Evolutionary conservation across 2,113 vertebrate genomes (phyloP), one percentile per base, ranked within the genome.

Genomic region (Bufo bufo): DNA sequence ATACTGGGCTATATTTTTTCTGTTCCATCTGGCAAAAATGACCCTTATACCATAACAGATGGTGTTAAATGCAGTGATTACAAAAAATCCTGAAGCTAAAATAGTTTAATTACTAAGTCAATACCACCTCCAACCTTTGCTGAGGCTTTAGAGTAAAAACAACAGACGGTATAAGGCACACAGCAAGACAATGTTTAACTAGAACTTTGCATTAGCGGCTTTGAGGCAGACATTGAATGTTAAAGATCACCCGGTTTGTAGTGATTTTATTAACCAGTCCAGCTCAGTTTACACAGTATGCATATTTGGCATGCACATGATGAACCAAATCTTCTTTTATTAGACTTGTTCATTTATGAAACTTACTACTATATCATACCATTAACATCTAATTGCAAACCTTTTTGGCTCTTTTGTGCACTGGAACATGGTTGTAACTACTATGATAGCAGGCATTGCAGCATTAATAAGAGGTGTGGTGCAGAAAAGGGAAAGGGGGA

Each of bases 21-120:
- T 84, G 75, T 89, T 47, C 16, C 74, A 90, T 88, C 85, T 78
- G 80, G 89, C 88, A 90, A 90, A 91, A 90, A 90, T 94, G 88
- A 17, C 84, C 89, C 85, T 91, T 91, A 92, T 90, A 91, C 94
- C 91, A 93, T 94, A 96, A 96, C 98, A 99, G 98, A 99, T 99
- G 98, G 98, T 92, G 95, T 94, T 95, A 95, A 96, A 96, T 96
- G 96, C 93, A 90, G 95, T 97, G 97, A 99, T 98, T 98, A 98
- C 97, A 97, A 97, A 74, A 98, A 97, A 98, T 96, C 96, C 95
- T 95, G 96, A 95, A 95, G 97, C 97, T 97, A 98, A 97, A 99
- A 97, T 96, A 97, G 81, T 99, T 99, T 99, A 99, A 99, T 99
- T 99, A 96, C 98, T 97, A 96, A 98, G 98, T 99, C 97, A 99